A percentile compares a stretch with the other conserved stretches of the same genome.
These are phyloP conservation scores for Cyrtorhinus lividipennis DNA, from an alignment of 1,140 invertebrate genomes.

Conservation along the genomic window DNA sequence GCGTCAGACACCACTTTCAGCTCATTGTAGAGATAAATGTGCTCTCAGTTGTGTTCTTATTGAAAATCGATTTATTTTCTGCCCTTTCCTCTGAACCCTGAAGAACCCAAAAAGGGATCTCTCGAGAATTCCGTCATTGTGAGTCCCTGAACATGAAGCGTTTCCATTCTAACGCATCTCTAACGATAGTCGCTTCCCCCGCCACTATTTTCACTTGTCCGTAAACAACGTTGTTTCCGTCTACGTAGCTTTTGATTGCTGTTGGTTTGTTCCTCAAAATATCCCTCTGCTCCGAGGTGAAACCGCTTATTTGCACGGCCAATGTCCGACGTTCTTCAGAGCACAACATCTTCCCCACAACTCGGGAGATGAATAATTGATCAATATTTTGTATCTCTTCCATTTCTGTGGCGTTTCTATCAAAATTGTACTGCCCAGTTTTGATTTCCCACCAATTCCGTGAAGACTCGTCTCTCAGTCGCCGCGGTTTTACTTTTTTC, in stretches of 20 bases:
- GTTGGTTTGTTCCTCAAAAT: background rate
- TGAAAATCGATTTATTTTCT: no score
- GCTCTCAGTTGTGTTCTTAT: no score
- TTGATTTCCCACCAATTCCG: slow-evolving; percentile 58
- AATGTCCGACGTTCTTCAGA: background rate
- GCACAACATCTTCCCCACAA: background rate
- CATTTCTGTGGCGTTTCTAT: slow-evolving; percentile 37
- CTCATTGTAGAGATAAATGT: no score
- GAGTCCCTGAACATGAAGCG: no score
- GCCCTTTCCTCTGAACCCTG: no score
- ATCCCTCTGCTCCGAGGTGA: background rate
- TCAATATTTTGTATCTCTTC: no score
- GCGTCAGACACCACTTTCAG: no score
- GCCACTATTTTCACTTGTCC: background rate
- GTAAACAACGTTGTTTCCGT: background rate
- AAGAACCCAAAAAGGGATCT: no score
- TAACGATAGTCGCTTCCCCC: background rate
- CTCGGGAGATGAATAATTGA: background rate
- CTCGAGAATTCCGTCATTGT: no score
- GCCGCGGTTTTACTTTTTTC: slow-evolving; percentile 52
- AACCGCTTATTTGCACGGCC: background rate
- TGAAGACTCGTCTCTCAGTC: slow-evolving; percentile 53
- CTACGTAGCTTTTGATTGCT: background rate
- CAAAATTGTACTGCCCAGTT: slow-evolving; percentile 47
- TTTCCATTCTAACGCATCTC: background rate